Base-by-base conservation (phyloP, 2,113 vertebrate genomes). In the Platycercus adscitus region DNA sequence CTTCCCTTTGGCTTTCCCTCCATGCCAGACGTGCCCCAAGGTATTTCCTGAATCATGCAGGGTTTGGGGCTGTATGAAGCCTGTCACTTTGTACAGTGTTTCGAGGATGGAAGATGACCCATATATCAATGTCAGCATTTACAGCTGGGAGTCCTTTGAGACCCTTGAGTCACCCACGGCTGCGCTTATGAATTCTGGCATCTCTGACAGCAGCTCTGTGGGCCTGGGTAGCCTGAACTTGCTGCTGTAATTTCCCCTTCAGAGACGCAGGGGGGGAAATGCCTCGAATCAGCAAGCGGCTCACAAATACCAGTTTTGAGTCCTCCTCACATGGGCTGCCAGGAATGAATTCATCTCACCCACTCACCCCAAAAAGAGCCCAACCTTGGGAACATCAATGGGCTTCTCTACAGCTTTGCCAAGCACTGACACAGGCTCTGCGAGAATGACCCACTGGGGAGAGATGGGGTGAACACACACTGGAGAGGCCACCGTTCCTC, bases 11-110 rank as follows among this genome's bases (percentile, higher is more conserved):
- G 56, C 72, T 95, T 93, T 60, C 65, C 63, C 65, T 81, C 3
- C 0, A 68, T 91, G 65, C 92, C 89, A 94, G 81, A 84, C 5
- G 2, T 35, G 17, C 46, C 76, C 69, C 56, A 31, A 84, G 89
- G 65, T 83, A 86, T 94, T 91, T 94, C 76, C 91, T 95, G 88
- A 86, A 39, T 49, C 79, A 56, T 66, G 82, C 65, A 86, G 35
- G 12, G 9, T 75, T 93, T 84, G 3, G 88, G 64, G 29, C 72
- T 63, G 31, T 28, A 39, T 86, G 69, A 83, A 81, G 69, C 20
- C 72, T 70, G 47, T 56, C 88, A 63, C 80, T 64, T 64, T 55
- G 52, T 64, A 55, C 79, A 73, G 55, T 37, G 80, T 60, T 75
- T 87, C 78, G 82, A 44, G 64, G 55, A n/a, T 31, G 46, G 91